A percentile compares a stretch with the other conserved stretches of the same genome.
These are phyloP conservation scores for Hybognathus amarus DNA, from an alignment of 2,797 vertebrate species.

Conservation along the genomic window DNA sequence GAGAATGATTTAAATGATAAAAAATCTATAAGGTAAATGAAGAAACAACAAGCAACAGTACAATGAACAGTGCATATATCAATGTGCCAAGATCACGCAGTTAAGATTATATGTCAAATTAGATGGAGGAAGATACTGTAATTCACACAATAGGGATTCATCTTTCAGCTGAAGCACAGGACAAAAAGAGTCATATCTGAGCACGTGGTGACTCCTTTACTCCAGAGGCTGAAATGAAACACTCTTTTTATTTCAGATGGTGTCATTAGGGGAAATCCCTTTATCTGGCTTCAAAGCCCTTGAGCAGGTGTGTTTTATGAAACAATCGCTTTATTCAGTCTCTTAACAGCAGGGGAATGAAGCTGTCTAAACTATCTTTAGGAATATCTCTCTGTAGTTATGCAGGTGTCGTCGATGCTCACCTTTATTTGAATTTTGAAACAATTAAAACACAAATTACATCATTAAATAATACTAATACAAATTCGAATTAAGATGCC, in stretches of 20 bases:
- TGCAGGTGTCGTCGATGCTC: background rate
- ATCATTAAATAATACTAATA: background rate
- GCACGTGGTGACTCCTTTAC: constrained; percentile 16
- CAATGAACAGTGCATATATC: background rate
- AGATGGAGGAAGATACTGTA: constrained; percentile 11
- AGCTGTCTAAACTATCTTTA: constrained; percentile 33
- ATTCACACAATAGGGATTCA: constrained; percentile 28
- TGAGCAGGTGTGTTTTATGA: constrained; percentile 73
- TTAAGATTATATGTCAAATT: constrained; percentile 10
- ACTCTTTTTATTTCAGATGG: constrained; percentile 69
- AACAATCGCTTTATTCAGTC: constrained; percentile 66
- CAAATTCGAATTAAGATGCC: background rate
- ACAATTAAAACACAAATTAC: background rate
- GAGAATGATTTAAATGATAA: background rate
- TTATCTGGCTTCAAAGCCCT: constrained; percentile 80
- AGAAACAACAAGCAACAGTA: background rate
- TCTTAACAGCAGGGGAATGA: constrained; percentile 55
- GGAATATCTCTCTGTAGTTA: constrained; percentile 29
- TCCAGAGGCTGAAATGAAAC: constrained; percentile 59
- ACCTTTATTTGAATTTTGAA: constrained; percentile 4
- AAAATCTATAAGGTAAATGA: background rate
- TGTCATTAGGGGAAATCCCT: constrained; percentile 72
- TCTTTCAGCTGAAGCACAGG: constrained; percentile 15
- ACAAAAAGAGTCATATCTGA: constrained; percentile 37
- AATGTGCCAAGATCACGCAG: background rate